Base-by-base conservation (phyloP, 2,888 invertebrate species). In the Drosophila neonasuta region DNA sequence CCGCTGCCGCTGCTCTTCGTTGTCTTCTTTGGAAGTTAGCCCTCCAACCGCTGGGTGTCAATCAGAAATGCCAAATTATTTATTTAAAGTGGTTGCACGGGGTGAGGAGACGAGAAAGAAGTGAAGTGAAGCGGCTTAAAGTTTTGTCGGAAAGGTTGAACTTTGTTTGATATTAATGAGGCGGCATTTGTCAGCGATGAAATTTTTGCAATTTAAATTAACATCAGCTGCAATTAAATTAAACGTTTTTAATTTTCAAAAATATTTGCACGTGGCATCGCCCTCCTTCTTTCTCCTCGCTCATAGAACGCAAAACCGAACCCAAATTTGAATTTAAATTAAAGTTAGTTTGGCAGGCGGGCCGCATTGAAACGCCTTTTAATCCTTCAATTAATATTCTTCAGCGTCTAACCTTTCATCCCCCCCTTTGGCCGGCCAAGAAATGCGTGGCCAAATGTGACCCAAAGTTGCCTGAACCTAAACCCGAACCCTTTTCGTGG, bases 331-430 rank as follows among this genome's bases (percentile, higher is more conserved):
- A 79, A 85, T 85, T 85, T 80, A 80, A 77, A 83, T 83, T 82
- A 80, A 85, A 85, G 74, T 83, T 75, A 74, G 80, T 77, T 80
- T 54, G 63, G 29, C 71, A 67, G 51, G 42, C 68, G 55, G 58
- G 71, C 68, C 6, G 54, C 66, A 45, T 45, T 34, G 50, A 79
- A 80, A 64, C 77, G 74, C 69, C 80, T 77, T 79, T 62, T 85
- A 83, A 83, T 85, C 86, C 83, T 80, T 85, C 83, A 83, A 83
- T 83, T 83, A 83, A 83, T 83, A 83, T 85, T 83, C 80, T 75
- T 79, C 77, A 79, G 71, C 71, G 55, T 56, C 52, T 52, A 71
- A 69, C 68, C 73, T 34, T 52, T 49, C 29, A 8, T 24, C 10
- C 11, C 42, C 41, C 67, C n/a, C n/a, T 67, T 70, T 41, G 45